Evolutionary conservation across 2,113 vertebrate species (phyloP), one percentile per base, ranked within the genome.

Genomic region (Ptyas mucosa): DNA sequence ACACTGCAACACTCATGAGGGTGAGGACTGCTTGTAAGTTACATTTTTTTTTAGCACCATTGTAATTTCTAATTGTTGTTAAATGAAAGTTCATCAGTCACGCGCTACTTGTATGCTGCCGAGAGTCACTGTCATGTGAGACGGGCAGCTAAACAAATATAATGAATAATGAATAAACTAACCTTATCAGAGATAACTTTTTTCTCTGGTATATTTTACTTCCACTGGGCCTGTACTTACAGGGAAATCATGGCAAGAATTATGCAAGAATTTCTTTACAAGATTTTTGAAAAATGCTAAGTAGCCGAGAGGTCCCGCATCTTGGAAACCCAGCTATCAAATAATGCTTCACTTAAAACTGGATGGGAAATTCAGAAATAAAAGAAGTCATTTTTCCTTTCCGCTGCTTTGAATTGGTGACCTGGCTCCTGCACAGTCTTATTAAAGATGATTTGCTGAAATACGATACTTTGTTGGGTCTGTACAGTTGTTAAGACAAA

Each of bases 191-290:
- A n/a, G 69, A 53, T 75, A 53, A 26, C 89, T 88, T 58, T 95
- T 89, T 75, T 9, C 81, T 54, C 21, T 10, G 39, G 81, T 52
- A 23, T 89, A 88, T 46, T 21, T 87, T 51, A 91, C 5, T 53
- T 92, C 3, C 8, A 26, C 12, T 34, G 51, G 81, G 64, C 89
- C 88, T 57, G 39, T 91, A 86, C 93, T 81, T 91, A 89, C 90
- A 61, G 87, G 93, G 90, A 95, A 92, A 93, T 90, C 92, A 92
- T 92, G 92, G 58, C 57, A 69, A 57, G 88, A 90, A 94, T 94
- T 91, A 91, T 1, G 8, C 15, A 69, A 91, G 34, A 91, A 58
- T 54, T 88, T 75, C 23, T 53, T 91, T 58, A 24, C 39, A 23
- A 91, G 88, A 4, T 15, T 64, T 34, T 64, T 89, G 75, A 26